A percentile compares a stretch with the other conserved stretches of the same genome.
phyloP scores from a whole-genome alignment of 1,140 invertebrate genomes.

The Nilaparvata lugens region DNA sequence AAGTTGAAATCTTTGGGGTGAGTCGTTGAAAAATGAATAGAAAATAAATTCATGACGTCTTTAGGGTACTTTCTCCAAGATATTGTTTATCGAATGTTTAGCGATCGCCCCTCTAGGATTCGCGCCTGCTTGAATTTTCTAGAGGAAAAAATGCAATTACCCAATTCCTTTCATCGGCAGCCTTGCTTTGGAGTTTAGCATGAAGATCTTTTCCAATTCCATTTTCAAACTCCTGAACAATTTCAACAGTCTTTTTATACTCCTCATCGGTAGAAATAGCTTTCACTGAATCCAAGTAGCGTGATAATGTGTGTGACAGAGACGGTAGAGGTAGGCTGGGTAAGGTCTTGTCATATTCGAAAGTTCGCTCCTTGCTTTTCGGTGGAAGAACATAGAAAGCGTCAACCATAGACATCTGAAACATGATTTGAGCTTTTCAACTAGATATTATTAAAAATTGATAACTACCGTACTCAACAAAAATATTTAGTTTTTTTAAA shows the following conservation, averaged over 20 bases:
- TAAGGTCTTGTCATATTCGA: conserved; percentile 36
- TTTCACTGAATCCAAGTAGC: conserved; percentile 50
- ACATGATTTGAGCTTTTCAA: no score
- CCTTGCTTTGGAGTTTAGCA: conserved; percentile 47
- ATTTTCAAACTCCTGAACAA: conserved; percentile 45
- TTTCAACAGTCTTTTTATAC: conserved; percentile 38
- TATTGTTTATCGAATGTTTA: no score
- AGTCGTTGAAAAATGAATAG: no score
- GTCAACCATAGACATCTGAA: neutral
- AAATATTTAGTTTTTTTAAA: no score
- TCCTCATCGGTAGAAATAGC: conserved; percentile 44
- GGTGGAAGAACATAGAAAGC: neutral
- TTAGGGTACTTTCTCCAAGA: no score
- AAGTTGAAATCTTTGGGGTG: no score
- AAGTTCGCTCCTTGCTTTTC: conserved; percentile 23
- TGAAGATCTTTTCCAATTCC: conserved; percentile 48
- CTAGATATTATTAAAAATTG: no score
- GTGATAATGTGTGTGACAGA: conserved; percentile 48
- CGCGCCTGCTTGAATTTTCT: no score
- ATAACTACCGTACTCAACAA: no score
- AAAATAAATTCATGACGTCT: no score
- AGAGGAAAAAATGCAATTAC: conserved; percentile 6
- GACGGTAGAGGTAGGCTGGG: conserved; percentile 55
- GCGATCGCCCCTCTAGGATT: no score
- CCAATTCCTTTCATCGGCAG: conserved; percentile 37